Conservation (phyloP, 2,797 vertebrate genomes). For the Macrochelys suwanniensis region DNA sequence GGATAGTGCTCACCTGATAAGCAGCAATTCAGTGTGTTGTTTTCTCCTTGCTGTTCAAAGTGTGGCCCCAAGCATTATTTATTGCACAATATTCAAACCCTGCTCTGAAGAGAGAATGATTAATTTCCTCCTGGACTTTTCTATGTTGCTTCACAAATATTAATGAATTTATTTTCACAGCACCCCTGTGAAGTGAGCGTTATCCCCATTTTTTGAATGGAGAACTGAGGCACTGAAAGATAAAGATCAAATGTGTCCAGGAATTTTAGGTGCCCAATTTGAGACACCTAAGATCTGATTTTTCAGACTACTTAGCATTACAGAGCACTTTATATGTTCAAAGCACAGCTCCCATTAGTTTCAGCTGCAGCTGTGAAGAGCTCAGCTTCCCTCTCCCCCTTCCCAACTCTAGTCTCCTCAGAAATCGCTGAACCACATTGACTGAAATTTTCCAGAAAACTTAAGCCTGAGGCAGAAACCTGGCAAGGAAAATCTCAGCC, state of each 20-base stretch:
- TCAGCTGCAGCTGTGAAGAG: not conserved
- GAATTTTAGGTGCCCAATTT: not conserved
- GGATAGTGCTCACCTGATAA: too few relatives aligned
- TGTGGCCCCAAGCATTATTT: too few relatives aligned
- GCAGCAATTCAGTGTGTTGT: too few relatives aligned
- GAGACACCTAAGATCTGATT: not conserved
- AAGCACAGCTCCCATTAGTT: not conserved
- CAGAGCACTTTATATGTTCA: not conserved
- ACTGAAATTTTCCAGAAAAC: not conserved
- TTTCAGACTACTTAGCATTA: not conserved
- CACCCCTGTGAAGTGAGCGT: not conserved
- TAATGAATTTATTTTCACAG: not conserved
- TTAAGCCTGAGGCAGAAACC: not conserved
- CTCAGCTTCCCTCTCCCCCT: not conserved
- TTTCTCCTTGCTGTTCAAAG: too few relatives aligned
- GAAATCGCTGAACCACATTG: not conserved
- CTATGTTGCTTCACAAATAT: not conserved
- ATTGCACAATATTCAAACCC: too few relatives aligned
- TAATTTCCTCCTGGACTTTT: too few relatives aligned
- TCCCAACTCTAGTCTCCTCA: not conserved
- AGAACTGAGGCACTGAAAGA: not conserved
- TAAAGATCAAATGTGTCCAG: not conserved
- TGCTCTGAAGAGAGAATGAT: too few relatives aligned
- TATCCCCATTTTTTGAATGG: not conserved
- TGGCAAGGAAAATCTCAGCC: not conserved